Base-by-base conservation (phyloP, 1,140 invertebrate genomes). In the Musca domestica region DNA sequence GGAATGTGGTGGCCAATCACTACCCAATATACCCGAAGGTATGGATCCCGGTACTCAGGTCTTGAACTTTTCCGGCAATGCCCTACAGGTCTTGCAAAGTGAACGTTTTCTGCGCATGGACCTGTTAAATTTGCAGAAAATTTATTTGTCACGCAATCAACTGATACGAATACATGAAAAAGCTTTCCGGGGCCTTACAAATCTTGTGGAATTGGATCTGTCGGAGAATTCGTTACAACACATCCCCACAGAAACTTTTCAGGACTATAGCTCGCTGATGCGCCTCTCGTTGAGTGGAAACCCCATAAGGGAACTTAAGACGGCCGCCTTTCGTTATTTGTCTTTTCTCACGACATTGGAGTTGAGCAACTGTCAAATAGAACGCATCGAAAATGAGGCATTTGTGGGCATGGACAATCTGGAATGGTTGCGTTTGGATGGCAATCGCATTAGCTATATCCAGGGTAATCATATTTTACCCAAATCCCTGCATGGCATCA, bases 1-100 rank as follows among this genome's bases (percentile, higher is more conserved):
- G 3, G 93, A 95, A 77, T 96, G 94, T 82, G 86, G 89, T 12
- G 88, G 90, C 52, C 89, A 90, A 78, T 87, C 87, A 34, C 82
- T 94, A n/a, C 87, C 88, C 47, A 84, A 87, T 5, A 88, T 94
- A 49, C 95, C 95, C 1, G 87, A 88, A 70, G 90, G 91, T 25
- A 89, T 96, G 72, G 90, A 94, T 73, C 88, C 91, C n/a, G 92
- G 90, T 72, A 95, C 93, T 0, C 93, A 96, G 84, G 94, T 95
- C 6, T 82, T 96, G 25, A 92, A 95, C 74, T 89, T 96, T 69
- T 88, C 90, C 10, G 89, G 88, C 17, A 96, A 95, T 83, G 89
- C 90, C 71, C 82, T 96, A 49, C 88, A 91, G 81, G 86, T 87
- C 2, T 82, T 96, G 52, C 88, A 88, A 54, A 86, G 88, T 64